phyloP scores from a whole-genome alignment of 2,888 invertebrate genomes.

The Plemyria rubiginata region DNA sequence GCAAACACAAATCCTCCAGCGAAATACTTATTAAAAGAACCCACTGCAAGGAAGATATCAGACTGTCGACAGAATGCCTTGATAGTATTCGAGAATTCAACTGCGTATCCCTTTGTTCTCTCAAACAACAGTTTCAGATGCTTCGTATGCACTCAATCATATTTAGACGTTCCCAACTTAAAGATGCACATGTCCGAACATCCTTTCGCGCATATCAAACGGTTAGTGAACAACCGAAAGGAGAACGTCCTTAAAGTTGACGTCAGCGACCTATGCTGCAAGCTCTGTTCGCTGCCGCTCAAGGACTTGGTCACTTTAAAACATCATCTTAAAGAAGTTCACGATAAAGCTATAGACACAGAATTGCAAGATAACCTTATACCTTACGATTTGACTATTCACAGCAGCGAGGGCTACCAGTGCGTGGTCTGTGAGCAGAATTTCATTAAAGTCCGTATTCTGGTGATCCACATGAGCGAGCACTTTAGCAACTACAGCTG shows the following conservation, averaged over 20 bases:
- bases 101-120: slow-evolving; percentile 76
- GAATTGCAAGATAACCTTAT: slow-evolving; percentile 76
- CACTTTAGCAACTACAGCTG: slow-evolving; percentile 80
- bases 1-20: slow-evolving; percentile 33
- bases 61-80: slow-evolving; percentile 72
- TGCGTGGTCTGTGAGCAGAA: slow-evolving; percentile 72
- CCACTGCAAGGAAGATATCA: slow-evolving; percentile 49
- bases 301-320: slow-evolving; percentile 63
- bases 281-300: slow-evolving; percentile 60
- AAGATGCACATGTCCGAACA: slow-evolving; percentile 72
- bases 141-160: slow-evolving; percentile 74
- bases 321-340: slow-evolving; percentile 65
- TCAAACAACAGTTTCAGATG: slow-evolving; percentile 79
- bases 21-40: slow-evolving; percentile 39
- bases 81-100: slow-evolving; percentile 72
- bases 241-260: slow-evolving; percentile 77
- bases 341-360: slow-evolving; percentile 67
- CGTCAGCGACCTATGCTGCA: slow-evolving; percentile 68
- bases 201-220: slow-evolving; percentile 65
- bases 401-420: slow-evolving; percentile 58
- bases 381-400: slow-evolving; percentile 67
- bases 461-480: slow-evolving; percentile 79
- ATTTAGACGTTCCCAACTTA: slow-evolving; percentile 63
- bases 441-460: slow-evolving; percentile 73
- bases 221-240: slow-evolving; percentile 70